Evolutionary conservation across 64 coral and sea anemone genomes (phyloP).

Genomic region (Montipora sp.): DNA sequence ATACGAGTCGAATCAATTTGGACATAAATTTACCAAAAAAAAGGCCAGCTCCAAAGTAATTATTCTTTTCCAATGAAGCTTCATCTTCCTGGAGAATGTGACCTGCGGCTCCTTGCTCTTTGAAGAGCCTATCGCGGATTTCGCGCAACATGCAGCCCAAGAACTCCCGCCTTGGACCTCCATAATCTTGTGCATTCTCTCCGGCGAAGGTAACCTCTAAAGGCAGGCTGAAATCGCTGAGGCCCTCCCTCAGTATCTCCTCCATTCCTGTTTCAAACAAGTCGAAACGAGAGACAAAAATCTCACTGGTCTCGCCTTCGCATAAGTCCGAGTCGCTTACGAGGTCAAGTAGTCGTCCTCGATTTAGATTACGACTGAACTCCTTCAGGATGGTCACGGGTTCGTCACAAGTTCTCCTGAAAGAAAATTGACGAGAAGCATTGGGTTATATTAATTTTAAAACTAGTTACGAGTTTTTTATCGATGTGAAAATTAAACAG

Average conservation of each 20-base stretch:
- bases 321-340: constrained; percentile 3
- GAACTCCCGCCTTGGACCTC: constrained; percentile 5
- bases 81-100: neutral
- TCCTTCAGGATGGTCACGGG: neutral
- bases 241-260: constrained; percentile 1
- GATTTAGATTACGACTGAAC: neutral
- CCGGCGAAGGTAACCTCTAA: constrained; percentile 49
- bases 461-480: neutral
- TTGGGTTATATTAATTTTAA: neutral
- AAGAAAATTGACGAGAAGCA: neutral
- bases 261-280: constrained; percentile 52
- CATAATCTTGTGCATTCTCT: constrained; percentile 46
- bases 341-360: constrained; percentile 44
- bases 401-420: neutral
- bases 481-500: too few species aligned
- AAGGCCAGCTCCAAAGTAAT: too few species aligned
- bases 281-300: constrained; percentile 42
- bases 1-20: neutral
- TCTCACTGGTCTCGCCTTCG: constrained; percentile 38
- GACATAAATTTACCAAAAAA: neutral
- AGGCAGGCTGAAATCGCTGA: constrained; percentile 26
- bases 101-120: too few species aligned
- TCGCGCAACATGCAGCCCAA: neutral
- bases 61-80: too few species aligned
- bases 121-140: too few species aligned